These are phyloP conservation scores for Oligia strigilis DNA, from an alignment of 2,888 invertebrate species.

Conservation along the genomic window DNA sequence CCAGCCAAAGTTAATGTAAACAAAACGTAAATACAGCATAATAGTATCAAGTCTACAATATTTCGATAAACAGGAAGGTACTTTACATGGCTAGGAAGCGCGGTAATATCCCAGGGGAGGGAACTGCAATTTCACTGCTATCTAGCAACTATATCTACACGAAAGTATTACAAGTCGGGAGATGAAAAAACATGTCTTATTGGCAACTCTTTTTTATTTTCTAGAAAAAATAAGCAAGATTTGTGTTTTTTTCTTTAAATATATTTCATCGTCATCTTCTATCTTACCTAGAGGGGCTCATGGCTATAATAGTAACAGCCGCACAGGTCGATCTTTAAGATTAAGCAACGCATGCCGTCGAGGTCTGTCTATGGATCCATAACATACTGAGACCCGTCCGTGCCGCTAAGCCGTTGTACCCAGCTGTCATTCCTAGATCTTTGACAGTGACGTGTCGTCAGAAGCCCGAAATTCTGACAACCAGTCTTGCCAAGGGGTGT, in stretches of 20 bases:
- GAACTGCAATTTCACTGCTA: constrained; percentile 85
- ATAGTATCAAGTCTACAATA: constrained; percentile 67
- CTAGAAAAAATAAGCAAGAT: neutral
- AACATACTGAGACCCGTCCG: neutral
- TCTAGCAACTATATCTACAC: constrained; percentile 76
- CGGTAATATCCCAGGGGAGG: constrained; percentile 87
- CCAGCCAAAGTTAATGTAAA: constrained; percentile 64
- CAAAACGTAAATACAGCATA: constrained; percentile 67
- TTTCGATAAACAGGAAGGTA: constrained; percentile 84
- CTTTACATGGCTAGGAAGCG: constrained; percentile 80
- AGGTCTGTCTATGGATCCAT: neutral
- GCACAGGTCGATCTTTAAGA: neutral
- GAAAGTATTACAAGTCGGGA: constrained; percentile 83
- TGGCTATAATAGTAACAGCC: neutral
- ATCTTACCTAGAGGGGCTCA: neutral
- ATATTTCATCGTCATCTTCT: neutral
- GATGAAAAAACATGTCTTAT: constrained; percentile 36
- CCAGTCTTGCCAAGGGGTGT: neutral
- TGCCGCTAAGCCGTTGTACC: neutral
- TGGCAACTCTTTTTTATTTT: constrained; percentile 22
- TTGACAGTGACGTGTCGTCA: no score
- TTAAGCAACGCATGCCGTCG: neutral
- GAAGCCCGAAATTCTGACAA: neutral
- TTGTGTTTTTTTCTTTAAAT: no score
- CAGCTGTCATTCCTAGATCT: neutral